Percentiles rank a stretch among this genome's conserved stretches.
phyloP scores from a whole-genome alignment of 2,888 invertebrate species.

The Ceriagrion tenellum region DNA sequence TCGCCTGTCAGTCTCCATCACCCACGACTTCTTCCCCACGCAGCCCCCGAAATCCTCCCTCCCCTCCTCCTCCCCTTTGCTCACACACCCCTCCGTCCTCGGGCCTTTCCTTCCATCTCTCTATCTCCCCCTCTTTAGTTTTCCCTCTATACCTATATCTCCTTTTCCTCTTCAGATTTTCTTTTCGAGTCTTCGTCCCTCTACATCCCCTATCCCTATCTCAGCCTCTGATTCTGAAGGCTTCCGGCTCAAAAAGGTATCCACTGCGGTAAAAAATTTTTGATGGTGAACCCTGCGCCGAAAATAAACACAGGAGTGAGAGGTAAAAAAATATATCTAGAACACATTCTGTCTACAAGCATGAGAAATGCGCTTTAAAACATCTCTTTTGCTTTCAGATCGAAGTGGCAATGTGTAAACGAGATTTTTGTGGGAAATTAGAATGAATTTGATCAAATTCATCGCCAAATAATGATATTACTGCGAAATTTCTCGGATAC shows the following conservation, averaged over 20 bases:
- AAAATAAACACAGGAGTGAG: background rate
- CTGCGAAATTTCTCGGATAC: no score
- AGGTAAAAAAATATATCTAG: background rate
- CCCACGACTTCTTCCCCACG: background rate
- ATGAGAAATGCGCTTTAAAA: no score
- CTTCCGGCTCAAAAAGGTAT: background rate
- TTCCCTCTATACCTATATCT: background rate
- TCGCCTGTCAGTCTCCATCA: conserved; percentile 4
- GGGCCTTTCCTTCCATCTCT: background rate
- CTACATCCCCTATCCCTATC: background rate
- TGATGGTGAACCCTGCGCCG: background rate
- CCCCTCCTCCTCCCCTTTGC: background rate
- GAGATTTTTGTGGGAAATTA: no score
- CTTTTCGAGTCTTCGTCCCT: background rate
- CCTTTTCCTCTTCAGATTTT: background rate
- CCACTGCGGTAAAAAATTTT: background rate
- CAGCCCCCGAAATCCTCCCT: background rate
- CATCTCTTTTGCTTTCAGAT: no score
- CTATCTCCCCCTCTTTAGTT: background rate
- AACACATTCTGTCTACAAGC: no score
- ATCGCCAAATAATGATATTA: no score
- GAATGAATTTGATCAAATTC: no score
- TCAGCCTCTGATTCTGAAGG: background rate
- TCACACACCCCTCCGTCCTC: background rate
- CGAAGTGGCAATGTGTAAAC: no score